Evolutionary conservation across 1,140 invertebrate genomes (phyloP), one percentile per base, ranked within the genome.

Genomic region (Danaus plexippus): DNA sequence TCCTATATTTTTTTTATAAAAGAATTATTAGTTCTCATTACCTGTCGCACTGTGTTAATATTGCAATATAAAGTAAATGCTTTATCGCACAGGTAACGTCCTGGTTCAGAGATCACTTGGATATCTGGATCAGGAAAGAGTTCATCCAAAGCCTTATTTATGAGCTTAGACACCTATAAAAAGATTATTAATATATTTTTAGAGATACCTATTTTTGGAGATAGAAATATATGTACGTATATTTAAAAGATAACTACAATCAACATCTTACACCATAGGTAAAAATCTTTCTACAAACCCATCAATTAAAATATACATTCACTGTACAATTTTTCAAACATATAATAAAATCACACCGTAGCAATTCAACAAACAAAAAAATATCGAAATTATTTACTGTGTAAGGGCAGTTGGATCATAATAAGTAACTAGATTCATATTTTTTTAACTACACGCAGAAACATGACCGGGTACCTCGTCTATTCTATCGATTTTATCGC

Each of bases 61-160:
- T 54, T 75, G 55, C 64, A 69, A n/a, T 75, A 75, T 9, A 75
- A 45, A 12, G 55, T 63, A 40, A 46, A 57, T 0, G 75, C 59
- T 12, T 71, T 69, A 42, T 75, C 71, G 40, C 68, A 66, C 9
- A 77, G 43, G 44, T 77, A 77, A 47, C 71, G 59, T 18, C 59
- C 63, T 13, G 59, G 63, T 11, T 65, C 59, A 2, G 63, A 52
- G 9, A 59, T 65, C 15, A 65, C 46, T 59, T 65, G 59, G 0
- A 65, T 12, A 13, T 43, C 56, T 4, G 53, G 42, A 6, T 61
- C 59, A 1, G 63, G 73, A 45, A 77, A 74, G 9, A 64, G 54
- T 11, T 73, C 63, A 9, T 73, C 73, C 9, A 77, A 54, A 9
- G 68, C 55, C 1, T 11, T 53, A 43, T 76, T 76, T 49, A 75